A percentile compares a stretch with the other conserved stretches of the same genome.
These are phyloP conservation scores for Tolmerus cingulatus DNA, from an alignment of 2,888 invertebrate genomes.

Conservation along the genomic window DNA sequence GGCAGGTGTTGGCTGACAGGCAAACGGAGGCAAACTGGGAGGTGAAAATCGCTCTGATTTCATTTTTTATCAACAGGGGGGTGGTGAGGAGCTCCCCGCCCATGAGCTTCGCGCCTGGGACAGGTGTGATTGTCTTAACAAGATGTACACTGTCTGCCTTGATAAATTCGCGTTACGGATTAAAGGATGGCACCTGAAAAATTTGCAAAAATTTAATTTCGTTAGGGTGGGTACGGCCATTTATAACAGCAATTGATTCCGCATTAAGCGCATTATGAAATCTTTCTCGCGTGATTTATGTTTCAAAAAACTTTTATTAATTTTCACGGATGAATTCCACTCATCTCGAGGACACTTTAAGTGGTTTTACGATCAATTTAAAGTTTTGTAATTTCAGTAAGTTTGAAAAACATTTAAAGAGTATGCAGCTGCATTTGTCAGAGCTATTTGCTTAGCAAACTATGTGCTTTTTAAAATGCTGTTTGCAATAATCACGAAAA, in stretches of 20 bases:
- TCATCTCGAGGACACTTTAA: neutral
- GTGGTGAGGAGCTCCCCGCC: neutral
- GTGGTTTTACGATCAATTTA: neutral
- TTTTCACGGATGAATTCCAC: neutral
- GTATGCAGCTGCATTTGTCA: neutral
- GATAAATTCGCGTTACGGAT: constrained; percentile 31
- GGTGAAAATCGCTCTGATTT: constrained; percentile 16
- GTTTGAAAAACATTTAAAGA: neutral
- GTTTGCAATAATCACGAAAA: no score
- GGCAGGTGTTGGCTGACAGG: constrained; percentile 39
- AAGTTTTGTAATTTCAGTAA: neutral
- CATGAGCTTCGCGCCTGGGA: neutral
- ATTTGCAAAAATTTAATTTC: constrained; percentile 33
- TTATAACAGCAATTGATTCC: constrained; percentile 26
- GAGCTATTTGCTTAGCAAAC: neutral
- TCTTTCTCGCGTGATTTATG: neutral
- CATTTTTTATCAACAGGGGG: neutral
- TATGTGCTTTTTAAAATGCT: no score
- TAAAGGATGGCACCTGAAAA: constrained; percentile 36
- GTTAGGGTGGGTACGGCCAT: neutral
- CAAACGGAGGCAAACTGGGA: neutral
- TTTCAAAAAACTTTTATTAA: neutral
- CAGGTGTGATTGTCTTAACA: constrained; percentile 44
- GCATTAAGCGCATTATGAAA: constrained; percentile 16
- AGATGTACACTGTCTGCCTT: constrained; percentile 37